Evolutionary conservation across 1,140 invertebrate genomes (phyloP), one percentile per base, ranked within the genome.

Genomic region (Drosophila azteca): DNA sequence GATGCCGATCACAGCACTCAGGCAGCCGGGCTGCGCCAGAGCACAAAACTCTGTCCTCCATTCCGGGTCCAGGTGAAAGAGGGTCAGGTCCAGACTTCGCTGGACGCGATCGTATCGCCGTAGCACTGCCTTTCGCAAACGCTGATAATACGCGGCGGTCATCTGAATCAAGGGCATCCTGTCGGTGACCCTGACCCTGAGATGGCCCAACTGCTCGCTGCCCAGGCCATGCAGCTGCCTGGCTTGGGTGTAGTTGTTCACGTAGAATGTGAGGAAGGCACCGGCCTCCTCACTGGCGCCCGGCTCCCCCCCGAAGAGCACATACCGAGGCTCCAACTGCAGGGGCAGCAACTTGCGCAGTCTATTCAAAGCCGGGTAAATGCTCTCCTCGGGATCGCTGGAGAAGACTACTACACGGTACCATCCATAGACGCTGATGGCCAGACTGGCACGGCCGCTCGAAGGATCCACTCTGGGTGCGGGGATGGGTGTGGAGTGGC

Each of bases 401-500:
- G 48, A 63, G 13, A 49, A 74, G n/a, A 81, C 49, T 1, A 78
- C 26, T 1, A 82, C 68, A 0, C 79, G 79, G 44, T 82, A 81
- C 79, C 79, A 81, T 4, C 79, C 79, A 29, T 65, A 65, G 2
- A 29, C 44, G 7, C 79, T 81, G 11, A 77, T 67, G 15, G 79
- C 44, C 6, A 81, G 44, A 2, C 26, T 66, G n/a, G 6, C 5
- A 2, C 15, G 11, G 9, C 1, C 2, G 17, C 35, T 31, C 6
- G 7, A 31, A 0, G 6, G 2, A n/a, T 6, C 11, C 26, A 3
- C 2, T 2, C 0, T 9, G 22, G 7, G 17, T 6, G 7, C 22
- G 6, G 11, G 6, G 1, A 15, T 57, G 6, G 66, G 51, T 2
- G 66, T 68, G 9, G 66, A 68, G 20, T 57, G 66, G 15, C 26